These are phyloP conservation scores for Rhegmatorhina hoffmannsi DNA, from an alignment of 2,113 vertebrate species.

Conservation along the genomic window DNA sequence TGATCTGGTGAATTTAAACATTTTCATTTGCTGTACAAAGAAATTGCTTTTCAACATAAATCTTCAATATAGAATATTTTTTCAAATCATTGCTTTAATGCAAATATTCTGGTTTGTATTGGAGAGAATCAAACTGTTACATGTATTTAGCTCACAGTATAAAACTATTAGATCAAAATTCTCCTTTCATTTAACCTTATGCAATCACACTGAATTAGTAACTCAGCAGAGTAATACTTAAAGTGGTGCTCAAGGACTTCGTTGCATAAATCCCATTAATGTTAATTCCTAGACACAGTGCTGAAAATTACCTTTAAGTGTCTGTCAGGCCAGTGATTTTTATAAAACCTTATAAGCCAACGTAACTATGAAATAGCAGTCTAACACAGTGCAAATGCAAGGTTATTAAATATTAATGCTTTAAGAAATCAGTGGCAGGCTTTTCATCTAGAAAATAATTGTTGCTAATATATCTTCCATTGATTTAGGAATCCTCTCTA, in stretches of 20 bases:
- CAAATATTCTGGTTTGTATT: neutral
- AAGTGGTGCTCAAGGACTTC: neutral
- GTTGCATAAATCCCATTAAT: constrained; percentile 12
- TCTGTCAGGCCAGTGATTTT: neutral
- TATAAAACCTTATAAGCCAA: constrained; percentile 45
- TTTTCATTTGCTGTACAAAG: neutral
- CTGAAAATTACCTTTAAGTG: constrained; percentile 23
- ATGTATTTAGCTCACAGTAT: neutral
- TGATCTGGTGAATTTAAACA: neutral
- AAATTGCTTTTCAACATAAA: neutral
- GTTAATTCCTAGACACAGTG: neutral
- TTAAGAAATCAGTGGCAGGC: constrained; percentile 11
- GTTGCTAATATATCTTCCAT: neutral
- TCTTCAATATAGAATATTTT: neutral
- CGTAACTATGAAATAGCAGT: constrained; percentile 16
- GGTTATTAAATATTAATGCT: constrained; percentile 35
- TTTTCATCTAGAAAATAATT: constrained; percentile 6
- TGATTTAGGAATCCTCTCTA: neutral
- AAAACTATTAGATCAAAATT: neutral
- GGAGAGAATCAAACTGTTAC: neutral
- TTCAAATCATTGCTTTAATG: neutral
- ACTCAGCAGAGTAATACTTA: constrained; percentile 18
- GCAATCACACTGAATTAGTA: neutral
- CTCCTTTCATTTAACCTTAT: neutral
- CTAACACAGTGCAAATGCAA: constrained; percentile 11